A percentile compares a stretch with the other conserved stretches of the same genome.
phyloP scores from a whole-genome alignment of 2,888 invertebrate species.

The Zaprionus lineosus region DNA sequence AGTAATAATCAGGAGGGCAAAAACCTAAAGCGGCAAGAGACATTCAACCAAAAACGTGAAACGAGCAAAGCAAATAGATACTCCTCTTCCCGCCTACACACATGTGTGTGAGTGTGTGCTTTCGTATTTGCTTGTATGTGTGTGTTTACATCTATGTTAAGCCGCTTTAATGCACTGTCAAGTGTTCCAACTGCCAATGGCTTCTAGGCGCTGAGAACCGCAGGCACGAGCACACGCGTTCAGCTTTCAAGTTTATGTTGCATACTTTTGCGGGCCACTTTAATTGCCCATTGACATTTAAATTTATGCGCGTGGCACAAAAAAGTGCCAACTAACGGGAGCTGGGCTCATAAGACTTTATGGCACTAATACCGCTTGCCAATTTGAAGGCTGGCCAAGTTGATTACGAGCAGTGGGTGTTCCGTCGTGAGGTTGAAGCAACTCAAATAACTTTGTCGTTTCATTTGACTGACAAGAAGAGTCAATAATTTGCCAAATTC shows the following conservation, averaged over 20 bases:
- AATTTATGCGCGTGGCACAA: slow-evolving; percentile 52
- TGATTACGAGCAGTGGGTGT: slow-evolving; percentile 36
- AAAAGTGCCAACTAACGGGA: slow-evolving; percentile 35
- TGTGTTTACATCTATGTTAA: slow-evolving; percentile 19
- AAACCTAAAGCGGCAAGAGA: slow-evolving; percentile 14
- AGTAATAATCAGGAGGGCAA: slow-evolving; percentile 65
- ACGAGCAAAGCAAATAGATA: slow-evolving; percentile 6
- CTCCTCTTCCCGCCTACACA: no score
- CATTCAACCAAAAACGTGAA: slow-evolving; percentile 2
- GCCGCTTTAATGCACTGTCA: slow-evolving; percentile 53
- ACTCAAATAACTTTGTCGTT: not conserved
- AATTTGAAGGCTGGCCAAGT: slow-evolving; percentile 51
- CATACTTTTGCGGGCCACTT: slow-evolving; percentile 69
- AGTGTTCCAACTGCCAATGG: slow-evolving; percentile 44
- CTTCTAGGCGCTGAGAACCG: slow-evolving; percentile 28
- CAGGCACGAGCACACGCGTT: slow-evolving; percentile 15
- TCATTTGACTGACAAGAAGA: not conserved
- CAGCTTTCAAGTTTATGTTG: slow-evolving; percentile 57
- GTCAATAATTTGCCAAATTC: slow-evolving; percentile 4
- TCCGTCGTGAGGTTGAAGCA: not conserved
- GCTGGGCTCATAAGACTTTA: slow-evolving; percentile 39
- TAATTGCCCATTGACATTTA: slow-evolving; percentile 72
- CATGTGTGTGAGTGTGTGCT: not conserved
- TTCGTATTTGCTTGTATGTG: not conserved
- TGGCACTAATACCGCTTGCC: slow-evolving; percentile 57